phyloP scores from a whole-genome alignment of 2,113 vertebrate genomes.

The Anguilla rostrata region DNA sequence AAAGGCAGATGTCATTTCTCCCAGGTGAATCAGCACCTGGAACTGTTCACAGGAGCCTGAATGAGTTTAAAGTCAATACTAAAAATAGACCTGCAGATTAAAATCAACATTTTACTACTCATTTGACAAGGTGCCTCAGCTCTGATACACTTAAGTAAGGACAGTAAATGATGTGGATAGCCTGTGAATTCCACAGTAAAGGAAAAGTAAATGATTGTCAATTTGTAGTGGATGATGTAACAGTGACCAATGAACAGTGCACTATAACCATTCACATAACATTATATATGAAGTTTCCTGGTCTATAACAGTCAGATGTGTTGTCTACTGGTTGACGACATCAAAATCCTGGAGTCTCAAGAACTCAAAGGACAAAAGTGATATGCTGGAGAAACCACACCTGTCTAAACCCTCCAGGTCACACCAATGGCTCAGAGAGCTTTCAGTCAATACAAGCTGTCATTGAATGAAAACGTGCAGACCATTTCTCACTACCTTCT shows the following conservation, averaged over 20 bases:
- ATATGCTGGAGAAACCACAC: not conserved
- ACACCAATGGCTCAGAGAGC: not conserved
- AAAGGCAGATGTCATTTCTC: slow-evolving; percentile 4
- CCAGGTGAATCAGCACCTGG: not conserved
- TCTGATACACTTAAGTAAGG: not conserved
- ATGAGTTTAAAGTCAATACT: not conserved
- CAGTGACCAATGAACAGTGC: not conserved
- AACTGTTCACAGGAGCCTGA: not conserved
- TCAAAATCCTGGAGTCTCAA: not conserved
- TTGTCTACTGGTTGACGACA: not conserved
- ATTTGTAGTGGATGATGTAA: not conserved
- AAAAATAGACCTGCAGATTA: not conserved
- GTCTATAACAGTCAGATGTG: not conserved
- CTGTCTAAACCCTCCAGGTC: not conserved
- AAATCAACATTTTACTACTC: not conserved
- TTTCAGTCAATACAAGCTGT: not conserved
- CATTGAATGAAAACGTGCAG: not conserved
- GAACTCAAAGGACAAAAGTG: not conserved
- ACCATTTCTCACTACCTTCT: not conserved
- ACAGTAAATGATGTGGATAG: not conserved
- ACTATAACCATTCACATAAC: not conserved
- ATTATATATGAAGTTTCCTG: not conserved
- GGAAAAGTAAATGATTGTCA: not conserved
- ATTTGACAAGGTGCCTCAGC: not conserved
- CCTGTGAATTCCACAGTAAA: not conserved